Evolutionary conservation across 2,113 vertebrate genomes (phyloP), one percentile per base, ranked within the genome.

Genomic region (Sapayoa aenigma): DNA sequence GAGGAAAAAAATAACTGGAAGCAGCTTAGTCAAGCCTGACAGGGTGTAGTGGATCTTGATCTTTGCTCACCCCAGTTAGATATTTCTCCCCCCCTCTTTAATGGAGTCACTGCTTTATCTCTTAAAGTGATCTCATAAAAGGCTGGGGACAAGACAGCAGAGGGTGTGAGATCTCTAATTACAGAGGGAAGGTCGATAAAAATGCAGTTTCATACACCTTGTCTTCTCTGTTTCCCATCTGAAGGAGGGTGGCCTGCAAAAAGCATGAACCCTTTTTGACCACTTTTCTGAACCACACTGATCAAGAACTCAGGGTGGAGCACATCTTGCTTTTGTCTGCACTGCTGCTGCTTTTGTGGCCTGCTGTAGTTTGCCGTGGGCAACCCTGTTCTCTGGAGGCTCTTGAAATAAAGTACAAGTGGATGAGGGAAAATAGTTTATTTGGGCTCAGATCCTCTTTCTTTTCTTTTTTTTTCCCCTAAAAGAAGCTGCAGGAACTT

Each of bases 51-150:
- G 63, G 68, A 91, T 95, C 78, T 93, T 93, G 89, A 89, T 79
- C 93, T 97, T 96, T 95, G 90, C 31, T 96, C 73, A n/a, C 35
- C 12, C 15, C 17, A 41, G 72, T 85, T 83, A 88, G 50, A 59
- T 71, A 72, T 65, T 95, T 71, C 24, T 14, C 21, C 37, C 4
- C 23, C 14, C 11, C 14, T 47, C 46, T 47, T 93, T 94, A 96
- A 96, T 75, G 67, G 71, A 94, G 82, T 83, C 52, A 58, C 53
- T 77, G 53, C n/a, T 46, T 77, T 90, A 53, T 90, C 62, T 90
- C 66, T 86, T 84, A 65, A 95, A 94, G 79, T 16, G 41, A 90
- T 96, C 93, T 95, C 63, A 82, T 86, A 94, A 93, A 95, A 97
- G 84, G 41, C 87, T 95, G 41, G 59, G 94, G 71, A 84, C n/a